Evolutionary conservation across 2,888 invertebrate species (phyloP), one percentile per base, ranked within the genome.

Genomic region (Drosophila nr. perissopoda): DNA sequence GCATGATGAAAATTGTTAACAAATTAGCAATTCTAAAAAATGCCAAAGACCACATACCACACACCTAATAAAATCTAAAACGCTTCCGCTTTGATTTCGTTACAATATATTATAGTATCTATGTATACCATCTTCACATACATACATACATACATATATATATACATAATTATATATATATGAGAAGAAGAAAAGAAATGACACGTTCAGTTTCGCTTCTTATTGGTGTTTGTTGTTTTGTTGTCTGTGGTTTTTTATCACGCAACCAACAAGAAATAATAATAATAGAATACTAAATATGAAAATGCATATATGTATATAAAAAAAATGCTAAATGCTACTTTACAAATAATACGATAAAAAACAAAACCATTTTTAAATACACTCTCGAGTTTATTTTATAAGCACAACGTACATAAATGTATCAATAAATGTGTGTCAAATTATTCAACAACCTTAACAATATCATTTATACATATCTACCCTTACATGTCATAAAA

Each of bases 51-150:
- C 38, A 54, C 61, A 76, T 49, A 49, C 49, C 49, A 54, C 42
- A n/a, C 8, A 38, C 13, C 62, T 27, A 64, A 57, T 56, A 48
- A 59, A 74, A 63, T 27, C 62, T 34, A 57, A 79, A 79, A 63
- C 53, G 79, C 79, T 77, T 79, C 77, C 77, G 79, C 60, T 79
- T 60, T 42, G 56, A 74, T 74, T 69, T 62, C 56, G 42, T 56
- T 54, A 53, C 53, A 40, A 52, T 60, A 48, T 52, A 51, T 46
- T 21, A 52, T 18, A 4, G 11, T 66, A 52, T 66, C 33, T 64
- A 46, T 33, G 46, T 66, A 34, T 33, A 21, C 27, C 27, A 64
- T 21, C 54, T 29, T 13, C n/a, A 56, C 25, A 34, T n/a, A 48
- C 46, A 21, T 21, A 21, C 21, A 21, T 21, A n/a, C n/a, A 52